Base-by-base conservation (phyloP, 2,113 vertebrate genomes). In the Pitta sordida region DNA sequence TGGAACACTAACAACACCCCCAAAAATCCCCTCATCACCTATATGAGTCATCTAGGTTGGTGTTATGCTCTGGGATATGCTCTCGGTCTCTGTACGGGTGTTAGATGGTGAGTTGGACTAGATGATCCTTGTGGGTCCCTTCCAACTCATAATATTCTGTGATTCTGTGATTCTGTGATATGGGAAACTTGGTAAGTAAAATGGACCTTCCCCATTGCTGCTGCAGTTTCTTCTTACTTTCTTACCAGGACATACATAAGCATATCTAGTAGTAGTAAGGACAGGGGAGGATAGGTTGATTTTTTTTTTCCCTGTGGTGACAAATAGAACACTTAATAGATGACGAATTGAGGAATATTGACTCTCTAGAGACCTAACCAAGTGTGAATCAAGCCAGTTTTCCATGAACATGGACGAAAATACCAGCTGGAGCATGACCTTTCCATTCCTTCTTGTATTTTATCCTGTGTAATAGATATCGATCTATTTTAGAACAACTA, bases 281-380 rank as follows among this genome's bases (percentile, higher is more conserved):
- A 64, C 22, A 69, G 41, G 29, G 32, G 59, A 87, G 59, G 81
- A 79, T 85, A 79, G 37, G 70, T 30, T 91, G 86, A 65, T 91
- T 93, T 87, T 51, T 93, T 87, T 51, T 22, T 87, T 91, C 70
- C 76, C 53, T 62, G 13, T 85, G 37, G 43, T 85, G 91, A 74
- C 83, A 91, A 95, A 85, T 70, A 70, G 37, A 96, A 69, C 67
- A 70, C 70, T 93, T 92, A 95, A 79, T 90, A 92, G 67, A 63
- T 73, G 70, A 94, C 78, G 96, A 93, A 95, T 83, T 79, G n/a
- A 39, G 34, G 75, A 90, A 91, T 91, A 92, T 82, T 83, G 41
- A 80, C 63, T 85, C 90, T 92, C 87, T 79, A 58, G 94, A 85
- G 95, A 85, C 34, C 39, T 93, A 92, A 94, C 92, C 81, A 94